A percentile compares a stretch with the other conserved stretches of the same genome.
Conservation (phyloP, 2,113 vertebrate genomes). For the Artemisiospiza belli region DNA sequence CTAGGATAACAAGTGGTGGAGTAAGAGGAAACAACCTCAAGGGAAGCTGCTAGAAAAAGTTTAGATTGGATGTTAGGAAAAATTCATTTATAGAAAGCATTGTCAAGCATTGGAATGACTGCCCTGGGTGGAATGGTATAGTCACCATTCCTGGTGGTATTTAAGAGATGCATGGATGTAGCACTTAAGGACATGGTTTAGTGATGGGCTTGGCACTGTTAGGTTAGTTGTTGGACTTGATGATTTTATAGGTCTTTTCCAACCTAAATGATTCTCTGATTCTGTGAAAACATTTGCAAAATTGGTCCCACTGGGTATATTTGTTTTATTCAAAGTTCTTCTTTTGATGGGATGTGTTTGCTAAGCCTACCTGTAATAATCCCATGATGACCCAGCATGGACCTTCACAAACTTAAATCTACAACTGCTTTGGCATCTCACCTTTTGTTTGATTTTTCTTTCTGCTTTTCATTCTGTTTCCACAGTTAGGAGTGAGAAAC, state of each 20-base stretch:
- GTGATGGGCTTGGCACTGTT: neutral
- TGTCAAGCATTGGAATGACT: neutral
- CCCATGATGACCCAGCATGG: neutral
- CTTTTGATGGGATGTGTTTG: neutral
- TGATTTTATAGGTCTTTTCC: neutral
- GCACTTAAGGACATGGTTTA: neutral
- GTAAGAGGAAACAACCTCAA: neutral
- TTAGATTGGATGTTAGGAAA: neutral
- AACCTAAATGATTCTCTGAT: neutral
- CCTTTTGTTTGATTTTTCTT: conserved; percentile 24
- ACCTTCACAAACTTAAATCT: neutral
- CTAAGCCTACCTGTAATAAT: neutral
- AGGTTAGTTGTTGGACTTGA: neutral
- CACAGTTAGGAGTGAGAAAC: neutral
- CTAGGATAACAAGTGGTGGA: neutral
- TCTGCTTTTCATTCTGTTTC: conserved; percentile 5
- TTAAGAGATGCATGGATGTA: neutral
- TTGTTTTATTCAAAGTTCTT: neutral
- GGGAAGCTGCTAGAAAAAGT: neutral
- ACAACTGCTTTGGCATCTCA: neutral
- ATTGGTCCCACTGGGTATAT: neutral
- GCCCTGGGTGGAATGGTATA: neutral
- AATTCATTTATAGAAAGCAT: neutral
- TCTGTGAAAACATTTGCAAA: neutral
- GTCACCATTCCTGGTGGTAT: too few relatives aligned